Conservation (phyloP, 2,113 vertebrate species). For the Alethe diademata region DNA sequence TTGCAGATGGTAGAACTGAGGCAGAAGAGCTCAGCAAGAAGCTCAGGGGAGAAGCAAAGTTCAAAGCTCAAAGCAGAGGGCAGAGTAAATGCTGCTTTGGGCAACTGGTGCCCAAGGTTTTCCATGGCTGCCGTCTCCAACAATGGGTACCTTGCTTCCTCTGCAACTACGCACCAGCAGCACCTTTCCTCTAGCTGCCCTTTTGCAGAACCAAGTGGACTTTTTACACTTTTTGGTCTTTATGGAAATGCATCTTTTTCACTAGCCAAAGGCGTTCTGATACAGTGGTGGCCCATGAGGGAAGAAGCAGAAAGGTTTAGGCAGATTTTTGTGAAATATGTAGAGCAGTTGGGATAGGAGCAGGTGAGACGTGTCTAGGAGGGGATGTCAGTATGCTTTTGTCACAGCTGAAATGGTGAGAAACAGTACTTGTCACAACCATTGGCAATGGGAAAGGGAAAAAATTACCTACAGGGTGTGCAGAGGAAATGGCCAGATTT, state of each 20-base stretch:
- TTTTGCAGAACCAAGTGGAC: background rate
- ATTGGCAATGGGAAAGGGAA: background rate
- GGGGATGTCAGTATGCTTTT: background rate
- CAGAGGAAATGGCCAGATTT: background rate
- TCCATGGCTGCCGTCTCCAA: background rate
- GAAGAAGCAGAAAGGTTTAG: background rate
- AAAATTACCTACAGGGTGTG: background rate
- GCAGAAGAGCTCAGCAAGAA: background rate
- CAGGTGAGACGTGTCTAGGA: background rate
- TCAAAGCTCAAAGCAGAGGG: background rate
- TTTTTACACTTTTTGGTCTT: background rate
- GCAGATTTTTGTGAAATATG: background rate
- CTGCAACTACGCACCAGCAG: background rate
- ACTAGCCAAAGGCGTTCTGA: background rate
- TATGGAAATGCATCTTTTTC: background rate
- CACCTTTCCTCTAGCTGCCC: background rate
- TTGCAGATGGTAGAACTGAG: background rate
- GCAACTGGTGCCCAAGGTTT: background rate
- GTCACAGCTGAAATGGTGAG: background rate
- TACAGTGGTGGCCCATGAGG: fast-evolving
- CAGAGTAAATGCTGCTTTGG: background rate
- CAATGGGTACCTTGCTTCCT: background rate
- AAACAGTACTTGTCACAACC: background rate
- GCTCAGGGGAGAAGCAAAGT: background rate
- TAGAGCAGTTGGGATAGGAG: background rate